Base-by-base conservation (phyloP, 2,113 vertebrate genomes). In the Anhinga anhinga region DNA sequence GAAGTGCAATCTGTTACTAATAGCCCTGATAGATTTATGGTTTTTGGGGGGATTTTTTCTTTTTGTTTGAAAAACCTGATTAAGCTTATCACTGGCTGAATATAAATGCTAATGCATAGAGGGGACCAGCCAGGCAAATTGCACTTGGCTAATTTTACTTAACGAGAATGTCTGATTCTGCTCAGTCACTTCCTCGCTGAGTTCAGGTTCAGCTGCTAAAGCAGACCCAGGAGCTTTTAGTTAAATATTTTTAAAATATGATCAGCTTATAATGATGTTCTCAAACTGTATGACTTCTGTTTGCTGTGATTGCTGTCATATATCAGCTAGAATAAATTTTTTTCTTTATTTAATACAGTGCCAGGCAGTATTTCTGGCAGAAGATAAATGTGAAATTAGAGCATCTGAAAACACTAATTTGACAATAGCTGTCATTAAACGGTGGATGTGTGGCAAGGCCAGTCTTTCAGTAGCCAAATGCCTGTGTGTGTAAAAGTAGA, bases 91-190 rank as follows among this genome's bases (percentile, higher is more conserved):
- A 49, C 65, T 78, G 73, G 26, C 67, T 86, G 91, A 87, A 70
- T 81, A 56, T 50, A 88, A 89, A 90, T 94, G 58, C 40, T 90
- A 66, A 90, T 81, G 69, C 42, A n/a, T 74, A 67, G 76, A 93
- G 45, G 30, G 76, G 90, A 72, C 44, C 56, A 86, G 84, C 85
- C 69, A 82, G 80, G 79, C 71, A 70, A 86, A 96, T 93, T 85
- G 65, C 61, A 85, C 69, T 86, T 90, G 55, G 80, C 80, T 97
- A 74, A 94, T 96, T 97, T 88, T 56, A 40, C 73, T 85, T 95
- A 92, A 96, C 92, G 70, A 94, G 84, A 89, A 56, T 87, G 83
- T 86, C 93, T 97, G 89, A 89, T 90, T 95, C 90, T 65, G 80
- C 72, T 94, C 87, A 77, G 85, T 85, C 58, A 40, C 87, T 93